phyloP scores from a whole-genome alignment of 2,797 vertebrate species.

The Tragelaphus oryx region DNA sequence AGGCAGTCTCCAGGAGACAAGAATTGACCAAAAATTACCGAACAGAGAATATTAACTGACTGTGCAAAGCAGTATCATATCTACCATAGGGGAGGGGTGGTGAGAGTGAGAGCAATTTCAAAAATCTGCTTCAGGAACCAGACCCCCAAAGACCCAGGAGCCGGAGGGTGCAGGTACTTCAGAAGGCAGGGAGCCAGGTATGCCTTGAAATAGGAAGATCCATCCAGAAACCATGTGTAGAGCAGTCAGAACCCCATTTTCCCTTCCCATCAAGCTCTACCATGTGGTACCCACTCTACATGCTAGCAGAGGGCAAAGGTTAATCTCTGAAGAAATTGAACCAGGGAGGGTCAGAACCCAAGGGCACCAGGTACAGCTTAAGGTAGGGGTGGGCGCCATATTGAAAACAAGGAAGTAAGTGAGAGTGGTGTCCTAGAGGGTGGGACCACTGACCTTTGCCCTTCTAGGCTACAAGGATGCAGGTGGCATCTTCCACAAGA shows the following conservation, averaged over 20 bases:
- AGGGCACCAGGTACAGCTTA: neutral
- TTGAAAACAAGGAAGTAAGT: neutral
- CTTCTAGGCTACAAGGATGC: neutral
- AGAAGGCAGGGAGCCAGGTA: neutral
- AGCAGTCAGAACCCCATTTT: neutral
- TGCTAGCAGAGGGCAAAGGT: neutral
- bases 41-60: too few species aligned
- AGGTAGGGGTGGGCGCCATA: neutral
- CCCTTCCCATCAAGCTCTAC: neutral
- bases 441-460: neutral
- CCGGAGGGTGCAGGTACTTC: neutral
- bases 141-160: neutral
- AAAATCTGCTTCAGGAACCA: neutral
- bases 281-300: rapidly evolving
- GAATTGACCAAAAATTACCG: neutral
- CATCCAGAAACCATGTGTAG: neutral
- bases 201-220: neutral
- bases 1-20: neutral
- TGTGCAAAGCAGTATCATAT: neutral
- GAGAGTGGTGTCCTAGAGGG: neutral
- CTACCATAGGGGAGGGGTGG: too few species aligned
- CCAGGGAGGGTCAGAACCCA: neutral
- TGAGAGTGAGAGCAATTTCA: neutral
- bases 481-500: neutral
- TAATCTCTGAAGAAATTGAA: neutral